phyloP scores from a whole-genome alignment of 2,888 invertebrate genomes.

The Tholera decimalis region DNA sequence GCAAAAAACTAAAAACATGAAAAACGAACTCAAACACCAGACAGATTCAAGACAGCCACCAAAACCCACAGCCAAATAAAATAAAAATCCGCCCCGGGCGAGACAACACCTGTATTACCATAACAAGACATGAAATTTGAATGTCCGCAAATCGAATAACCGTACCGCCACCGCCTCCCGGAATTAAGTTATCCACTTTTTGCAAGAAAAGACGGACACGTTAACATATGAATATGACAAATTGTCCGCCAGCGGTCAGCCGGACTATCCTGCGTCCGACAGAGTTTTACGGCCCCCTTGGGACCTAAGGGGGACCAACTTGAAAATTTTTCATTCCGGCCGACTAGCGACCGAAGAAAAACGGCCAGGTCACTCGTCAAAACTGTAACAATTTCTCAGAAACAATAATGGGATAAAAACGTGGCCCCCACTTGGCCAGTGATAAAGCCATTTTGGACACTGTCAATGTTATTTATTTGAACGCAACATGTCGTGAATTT shows the following conservation, averaged over 20 bases:
- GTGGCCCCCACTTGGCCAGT: conserved; percentile 80
- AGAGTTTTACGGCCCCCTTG: conserved; percentile 90
- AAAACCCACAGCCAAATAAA: conserved; percentile 49
- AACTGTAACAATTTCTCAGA: conserved; percentile 91
- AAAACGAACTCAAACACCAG: conserved; percentile 22
- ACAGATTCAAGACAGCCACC: conserved; percentile 38
- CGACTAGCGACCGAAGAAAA: conserved; percentile 86
- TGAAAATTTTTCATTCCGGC: conserved; percentile 91
- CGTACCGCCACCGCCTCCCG: conserved; percentile 78
- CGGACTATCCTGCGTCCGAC: conserved; percentile 82
- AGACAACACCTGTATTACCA: conserved; percentile 90
- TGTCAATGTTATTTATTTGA: conserved; percentile 91
- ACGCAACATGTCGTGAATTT: conserved; percentile 87
- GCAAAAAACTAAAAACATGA: not conserved
- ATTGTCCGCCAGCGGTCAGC: conserved; percentile 88
- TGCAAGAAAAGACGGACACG: conserved; percentile 91
- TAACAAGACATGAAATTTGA: conserved; percentile 91
- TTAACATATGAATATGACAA: conserved; percentile 92
- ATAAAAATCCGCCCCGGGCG: conserved; percentile 76
- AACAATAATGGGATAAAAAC: conserved; percentile 90
- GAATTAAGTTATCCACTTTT: conserved; percentile 91
- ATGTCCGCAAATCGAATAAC: conserved; percentile 90
- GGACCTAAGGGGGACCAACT: conserved; percentile 87
- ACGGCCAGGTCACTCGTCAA: conserved; percentile 90
- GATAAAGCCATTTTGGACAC: conserved; percentile 86